Conservation (phyloP, 2,888 invertebrate genomes). For the Bombyx huttoni region DNA sequence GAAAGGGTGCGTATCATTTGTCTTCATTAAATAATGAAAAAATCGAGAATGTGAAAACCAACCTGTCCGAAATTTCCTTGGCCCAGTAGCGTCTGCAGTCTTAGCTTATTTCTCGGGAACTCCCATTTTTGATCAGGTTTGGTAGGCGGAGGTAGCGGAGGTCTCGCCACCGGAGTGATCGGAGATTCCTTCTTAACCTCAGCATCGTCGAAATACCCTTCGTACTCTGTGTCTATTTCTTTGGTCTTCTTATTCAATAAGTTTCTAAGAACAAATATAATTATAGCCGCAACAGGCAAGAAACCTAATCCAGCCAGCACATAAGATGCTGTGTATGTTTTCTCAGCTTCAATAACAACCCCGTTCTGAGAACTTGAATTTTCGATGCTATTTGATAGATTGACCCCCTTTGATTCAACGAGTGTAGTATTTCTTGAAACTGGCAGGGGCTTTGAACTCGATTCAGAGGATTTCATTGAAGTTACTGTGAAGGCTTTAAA, state of each 20-base stretch:
- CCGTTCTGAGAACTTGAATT: conserved; percentile 40
- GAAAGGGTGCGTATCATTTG: too few species aligned
- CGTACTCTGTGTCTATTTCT: conserved; percentile 72
- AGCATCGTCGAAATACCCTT: conserved; percentile 74
- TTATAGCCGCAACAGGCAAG: conserved; percentile 71
- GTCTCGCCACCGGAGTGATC: conserved; percentile 68
- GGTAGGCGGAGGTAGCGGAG: conserved; percentile 64
- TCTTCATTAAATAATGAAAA: too few species aligned
- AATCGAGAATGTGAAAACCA: conserved; percentile 6
- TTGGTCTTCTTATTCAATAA: conserved; percentile 68
- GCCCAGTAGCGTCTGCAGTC: conserved; percentile 83
- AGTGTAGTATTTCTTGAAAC: conserved; percentile 22
- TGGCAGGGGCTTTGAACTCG: conserved; percentile 34
- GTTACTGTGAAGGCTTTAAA: conserved; percentile 46
- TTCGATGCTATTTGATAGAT: conserved; percentile 26
- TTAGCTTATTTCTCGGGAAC: conserved; percentile 82
- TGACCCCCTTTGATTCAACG: conserved; percentile 21
- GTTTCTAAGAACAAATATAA: conserved; percentile 70
- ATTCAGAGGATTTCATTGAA: conserved; percentile 58
- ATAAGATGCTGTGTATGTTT: conserved; percentile 74
- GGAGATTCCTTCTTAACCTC: conserved; percentile 65
- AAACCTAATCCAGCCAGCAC: conserved; percentile 74
- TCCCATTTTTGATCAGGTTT: conserved; percentile 79
- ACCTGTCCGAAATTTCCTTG: conserved; percentile 90
- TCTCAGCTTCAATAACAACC: conserved; percentile 71